Evolutionary conservation across 2,888 invertebrate species (phyloP), one percentile per base, ranked within the genome.

Genomic region (Heliconius erato): DNA sequence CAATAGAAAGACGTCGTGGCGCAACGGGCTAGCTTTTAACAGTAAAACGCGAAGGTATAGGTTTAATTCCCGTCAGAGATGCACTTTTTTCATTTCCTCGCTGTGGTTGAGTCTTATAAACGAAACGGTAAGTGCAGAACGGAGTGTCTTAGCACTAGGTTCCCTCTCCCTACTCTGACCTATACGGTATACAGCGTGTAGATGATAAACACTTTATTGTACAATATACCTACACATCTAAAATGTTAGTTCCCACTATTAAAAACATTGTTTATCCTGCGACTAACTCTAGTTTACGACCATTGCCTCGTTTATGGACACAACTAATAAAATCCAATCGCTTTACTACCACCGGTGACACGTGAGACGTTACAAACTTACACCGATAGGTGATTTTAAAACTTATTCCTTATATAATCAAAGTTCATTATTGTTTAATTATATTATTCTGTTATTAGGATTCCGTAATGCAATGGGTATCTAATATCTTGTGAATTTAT

Each of bases 301-400:
- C 89, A 90, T 90, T 90, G 91, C 91, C 92, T 92, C 92, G 91
- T 94, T 93, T 95, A 94, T 94, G 91, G 92, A 90, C 92, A 91
- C 91, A 91, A 93, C 92, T 94, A 94, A 94, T 95, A 95, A 94
- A 94, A 91, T 91, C 88, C 90, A 91, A 92, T 93, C 92, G 93
- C 89, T 92, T 91, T 92, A 92, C 90, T 88, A 88, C 89, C 87
- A 83, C 86, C 85, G 85, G 84, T 82, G 82, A 82, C 85, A 78
- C 83, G 84, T 85, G 85, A 86, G 87, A 85, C 84, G 84, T 83
- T 85, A 74, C 28, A 67, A 77, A 76, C 67, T 69, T 79, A 67
- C 79, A 72, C 80, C 4, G 3, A 5, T 12, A 68, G 14, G 14
- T n/a, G 2, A 76, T 68, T 44, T 78, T 68, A 6, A 49, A 28